Evolutionary conservation across 2,888 invertebrate species (phyloP).

Genomic region (Apamea epomidion): DNA sequence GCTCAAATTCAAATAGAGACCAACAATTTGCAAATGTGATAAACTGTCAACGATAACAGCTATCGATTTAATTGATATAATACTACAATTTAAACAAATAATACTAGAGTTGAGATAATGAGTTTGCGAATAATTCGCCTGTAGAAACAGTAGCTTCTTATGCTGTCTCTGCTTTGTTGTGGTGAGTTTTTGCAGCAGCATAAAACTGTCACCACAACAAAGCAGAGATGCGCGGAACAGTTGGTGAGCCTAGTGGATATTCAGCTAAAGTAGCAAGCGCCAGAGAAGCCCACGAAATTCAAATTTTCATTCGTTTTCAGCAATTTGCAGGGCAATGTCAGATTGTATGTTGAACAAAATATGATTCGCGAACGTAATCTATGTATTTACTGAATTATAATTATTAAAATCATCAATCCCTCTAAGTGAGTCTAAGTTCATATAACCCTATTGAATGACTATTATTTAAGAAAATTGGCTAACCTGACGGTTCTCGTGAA

Average conservation of each 20-base stretch:
- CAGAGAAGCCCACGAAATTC: too few species aligned
- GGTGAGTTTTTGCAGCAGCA: too few species aligned
- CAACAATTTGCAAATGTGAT: slow-evolving; percentile 46
- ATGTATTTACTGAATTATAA: too few species aligned
- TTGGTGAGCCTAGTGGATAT: slow-evolving; percentile 1
- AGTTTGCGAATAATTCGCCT: slow-evolving; percentile 9
- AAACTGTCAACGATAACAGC: slow-evolving; percentile 52
- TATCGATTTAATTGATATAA: slow-evolving; percentile 57
- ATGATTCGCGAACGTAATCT: too few species aligned
- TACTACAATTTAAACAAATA: slow-evolving; percentile 38
- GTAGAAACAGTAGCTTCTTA: slow-evolving; percentile 12
- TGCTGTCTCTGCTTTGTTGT: too few species aligned
- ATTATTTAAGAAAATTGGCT: too few species aligned
- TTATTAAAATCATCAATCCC: too few species aligned
- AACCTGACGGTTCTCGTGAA: neutral
- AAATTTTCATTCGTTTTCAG: too few species aligned
- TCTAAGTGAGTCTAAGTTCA: too few species aligned
- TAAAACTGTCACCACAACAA: slow-evolving; percentile 2
- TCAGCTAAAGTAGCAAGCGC: neutral
- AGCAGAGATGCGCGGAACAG: neutral
- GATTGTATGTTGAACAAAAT: too few species aligned
- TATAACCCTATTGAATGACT: too few species aligned
- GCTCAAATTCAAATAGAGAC: slow-evolving; percentile 25
- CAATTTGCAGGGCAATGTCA: too few species aligned
- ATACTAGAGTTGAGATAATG: slow-evolving; percentile 40